Conservation (phyloP, 2,797 vertebrate genomes). For the Argyrosomus regius region DNA sequence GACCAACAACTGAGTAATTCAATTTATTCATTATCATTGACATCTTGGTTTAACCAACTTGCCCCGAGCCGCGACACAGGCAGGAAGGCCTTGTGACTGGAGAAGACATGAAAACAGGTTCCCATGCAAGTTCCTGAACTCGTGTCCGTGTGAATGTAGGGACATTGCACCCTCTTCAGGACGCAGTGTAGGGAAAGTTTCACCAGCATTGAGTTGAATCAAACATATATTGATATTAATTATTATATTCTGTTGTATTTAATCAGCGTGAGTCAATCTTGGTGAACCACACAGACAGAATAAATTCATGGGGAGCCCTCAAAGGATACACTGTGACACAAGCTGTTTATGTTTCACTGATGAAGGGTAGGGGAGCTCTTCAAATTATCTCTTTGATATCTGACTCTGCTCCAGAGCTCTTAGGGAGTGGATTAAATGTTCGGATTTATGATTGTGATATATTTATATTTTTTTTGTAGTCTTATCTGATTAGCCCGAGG, state of each 20-base stretch:
- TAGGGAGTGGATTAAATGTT: constrained; percentile 28
- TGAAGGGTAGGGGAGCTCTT: constrained; percentile 5
- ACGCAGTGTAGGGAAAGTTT: not conserved
- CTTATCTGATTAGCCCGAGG: constrained; percentile 56
- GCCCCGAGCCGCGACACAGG: constrained; percentile 68
- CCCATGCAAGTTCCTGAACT: constrained; percentile 41
- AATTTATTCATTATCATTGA: constrained; percentile 68
- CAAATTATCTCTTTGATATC: constrained; percentile 44
- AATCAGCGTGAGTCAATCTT: constrained; percentile 24
- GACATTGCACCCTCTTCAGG: constrained; percentile 64
- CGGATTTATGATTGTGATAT: constrained; percentile 29
- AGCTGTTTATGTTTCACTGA: constrained; percentile 56
- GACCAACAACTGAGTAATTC: constrained; percentile 68
- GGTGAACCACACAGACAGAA: not conserved
- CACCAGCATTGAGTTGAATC: not conserved
- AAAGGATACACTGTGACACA: constrained; percentile 45
- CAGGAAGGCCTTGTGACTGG: constrained; percentile 80
- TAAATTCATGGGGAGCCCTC: constrained; percentile 26
- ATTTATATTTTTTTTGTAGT: constrained; percentile 18
- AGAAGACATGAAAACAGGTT: constrained; percentile 61
- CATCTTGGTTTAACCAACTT: constrained; percentile 62
- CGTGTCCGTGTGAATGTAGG: not conserved
- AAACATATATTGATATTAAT: not conserved
- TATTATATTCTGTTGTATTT: not conserved
- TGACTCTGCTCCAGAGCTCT: constrained; percentile 8